These are phyloP conservation scores for Pseudococcus jackbeardsleyi DNA, from an alignment of 2,888 invertebrate genomes.

Conservation along the genomic window DNA sequence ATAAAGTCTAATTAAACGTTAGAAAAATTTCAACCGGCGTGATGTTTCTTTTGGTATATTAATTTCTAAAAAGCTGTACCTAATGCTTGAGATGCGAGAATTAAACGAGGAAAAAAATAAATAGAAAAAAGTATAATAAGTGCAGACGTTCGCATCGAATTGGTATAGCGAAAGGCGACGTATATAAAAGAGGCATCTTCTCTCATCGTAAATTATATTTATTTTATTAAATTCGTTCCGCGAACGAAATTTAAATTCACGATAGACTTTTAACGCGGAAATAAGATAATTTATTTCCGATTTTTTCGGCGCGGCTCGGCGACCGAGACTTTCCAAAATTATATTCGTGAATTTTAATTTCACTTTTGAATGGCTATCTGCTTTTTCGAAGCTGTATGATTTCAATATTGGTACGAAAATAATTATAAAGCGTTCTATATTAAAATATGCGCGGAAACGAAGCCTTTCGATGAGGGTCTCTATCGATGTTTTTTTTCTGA, in stretches of 20 bases:
- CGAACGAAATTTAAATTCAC: conserved; percentile 10
- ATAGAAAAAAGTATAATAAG: background rate
- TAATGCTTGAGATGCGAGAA: background rate
- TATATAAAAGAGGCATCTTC: background rate
- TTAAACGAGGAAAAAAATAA: background rate
- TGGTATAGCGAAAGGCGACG: background rate
- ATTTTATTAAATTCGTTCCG: conserved; percentile 18
- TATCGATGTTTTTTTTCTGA: conserved; percentile 23
- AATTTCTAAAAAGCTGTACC: background rate
- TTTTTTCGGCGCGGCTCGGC: background rate
- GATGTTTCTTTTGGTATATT: conserved; percentile 25
- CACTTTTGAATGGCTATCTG: background rate
- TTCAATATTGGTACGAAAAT: conserved; percentile 20
- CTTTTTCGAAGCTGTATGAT: background rate
- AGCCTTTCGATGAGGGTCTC: background rate
- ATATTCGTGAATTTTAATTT: conserved; percentile 17
- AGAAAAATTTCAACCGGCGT: background rate
- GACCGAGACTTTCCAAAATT: background rate
- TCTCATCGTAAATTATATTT: conserved; percentile 1
- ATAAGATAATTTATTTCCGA: conserved; percentile 20
- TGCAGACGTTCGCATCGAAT: background rate
- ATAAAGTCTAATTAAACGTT: conserved; percentile 27
- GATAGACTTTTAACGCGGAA: conserved; percentile 20
- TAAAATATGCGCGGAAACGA: background rate
- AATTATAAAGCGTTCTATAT: background rate